Conservation (phyloP, 92 coral and sea anemone genomes). For the Porites divaricata region DNA sequence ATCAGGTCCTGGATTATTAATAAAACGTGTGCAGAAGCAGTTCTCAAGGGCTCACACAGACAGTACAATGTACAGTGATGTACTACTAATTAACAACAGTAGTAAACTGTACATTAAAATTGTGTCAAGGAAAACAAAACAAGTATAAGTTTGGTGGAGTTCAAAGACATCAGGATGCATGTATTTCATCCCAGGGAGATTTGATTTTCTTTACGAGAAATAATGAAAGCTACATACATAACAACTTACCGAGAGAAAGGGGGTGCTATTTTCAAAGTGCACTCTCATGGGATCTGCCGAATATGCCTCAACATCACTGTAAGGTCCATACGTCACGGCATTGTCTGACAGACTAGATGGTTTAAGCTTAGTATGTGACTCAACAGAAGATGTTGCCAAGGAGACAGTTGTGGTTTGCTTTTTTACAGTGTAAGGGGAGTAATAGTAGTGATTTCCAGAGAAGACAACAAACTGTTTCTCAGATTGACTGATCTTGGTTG, state of each 20-base stretch:
- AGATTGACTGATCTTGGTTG: constrained; percentile 86
- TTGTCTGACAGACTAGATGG: constrained; percentile 87
- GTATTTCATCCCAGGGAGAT: too few relatives aligned
- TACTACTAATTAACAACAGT: too few relatives aligned
- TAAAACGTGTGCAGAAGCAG: too few relatives aligned
- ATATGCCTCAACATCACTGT: constrained; percentile 78
- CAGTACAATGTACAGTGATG: too few relatives aligned
- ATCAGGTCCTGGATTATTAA: too few relatives aligned
- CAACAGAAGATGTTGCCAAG: constrained; percentile 85
- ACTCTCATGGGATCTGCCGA: constrained; percentile 83
- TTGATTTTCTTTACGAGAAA: too few relatives aligned
- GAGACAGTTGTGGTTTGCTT: constrained; percentile 89
- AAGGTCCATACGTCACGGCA: constrained; percentile 88
- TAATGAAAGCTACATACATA: too few relatives aligned
- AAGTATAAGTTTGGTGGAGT: too few relatives aligned
- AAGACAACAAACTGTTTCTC: constrained; percentile 94
- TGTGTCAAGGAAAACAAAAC: too few relatives aligned
- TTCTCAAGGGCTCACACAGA: too few relatives aligned
- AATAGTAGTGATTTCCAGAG: constrained; percentile 92
- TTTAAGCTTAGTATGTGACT: constrained; percentile 89
- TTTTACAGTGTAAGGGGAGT: constrained; percentile 75
- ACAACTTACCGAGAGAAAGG: constrained; percentile 89
- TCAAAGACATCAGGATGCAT: too few relatives aligned
- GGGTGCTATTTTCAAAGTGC: constrained; percentile 97
- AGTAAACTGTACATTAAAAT: too few relatives aligned